Evolutionary conservation across 2,797 vertebrate species (phyloP), one percentile per base, ranked within the genome.

Genomic region (Triplophysa bombifrons): DNA sequence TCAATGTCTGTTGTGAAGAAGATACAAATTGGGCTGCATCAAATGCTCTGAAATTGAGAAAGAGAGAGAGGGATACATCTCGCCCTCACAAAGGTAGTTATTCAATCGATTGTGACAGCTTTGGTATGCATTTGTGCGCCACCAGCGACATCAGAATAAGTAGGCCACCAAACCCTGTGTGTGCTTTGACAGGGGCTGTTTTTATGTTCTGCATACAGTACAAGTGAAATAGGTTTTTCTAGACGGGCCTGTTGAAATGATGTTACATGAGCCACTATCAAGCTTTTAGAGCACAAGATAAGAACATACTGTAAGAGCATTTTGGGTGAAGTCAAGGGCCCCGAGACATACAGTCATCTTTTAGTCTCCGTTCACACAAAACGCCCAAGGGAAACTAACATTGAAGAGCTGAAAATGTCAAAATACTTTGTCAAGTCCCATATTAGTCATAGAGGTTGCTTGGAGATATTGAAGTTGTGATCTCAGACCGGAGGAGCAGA

Each of bases 401-500:
- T 91, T 87, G 90, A 90, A 87, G 86, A 90, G 86, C 91, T 92
- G 90, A 84, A 93, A 93, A 93, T 94, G 91, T 94, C 92, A 94
- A 92, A 92, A 91, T 91, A 89, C 90, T 92, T 93, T 92, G 92
- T 93, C 91, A 90, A 75, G 85, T 92, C 86, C 87, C 85, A 87
- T 93, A 87, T 90, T 85, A 88, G 88, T 91, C 88, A 92, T 86
- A 82, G 83, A 87, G 84, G 64, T 73, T 75, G 76, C 81, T 38
- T 53, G 16, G 72, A 80, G 76, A 76, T 67, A 66, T 51, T 74
- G 30, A 66, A 72, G 51, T 74, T 83, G 58, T 72, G 73, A 68
- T 79, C 53, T 70, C 48, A 73, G 63, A 78, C 38, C 48, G 25
- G 41, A 78, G 12, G 30, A 66, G 50, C 68, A 85, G 65, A 61